Evolutionary conservation across 2,888 invertebrate genomes (phyloP).

Genomic region (Caenorhabditis sulstoni): DNA sequence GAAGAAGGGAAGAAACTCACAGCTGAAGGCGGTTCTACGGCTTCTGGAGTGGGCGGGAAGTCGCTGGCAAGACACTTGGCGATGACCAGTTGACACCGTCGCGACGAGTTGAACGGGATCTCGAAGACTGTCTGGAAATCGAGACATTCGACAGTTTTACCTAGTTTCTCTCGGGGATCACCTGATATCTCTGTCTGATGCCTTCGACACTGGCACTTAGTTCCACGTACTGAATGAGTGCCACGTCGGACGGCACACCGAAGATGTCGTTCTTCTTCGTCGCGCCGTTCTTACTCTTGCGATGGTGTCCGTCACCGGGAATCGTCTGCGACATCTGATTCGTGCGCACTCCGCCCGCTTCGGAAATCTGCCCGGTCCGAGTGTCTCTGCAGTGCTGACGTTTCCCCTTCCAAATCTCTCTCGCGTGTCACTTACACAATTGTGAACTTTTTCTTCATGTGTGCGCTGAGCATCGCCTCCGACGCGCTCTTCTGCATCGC

Average conservation of each 20-base stretch:
- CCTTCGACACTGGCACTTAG: constrained; percentile 74
- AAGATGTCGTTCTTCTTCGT: constrained; percentile 66
- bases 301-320: constrained; percentile 23
- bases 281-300: constrained; percentile 11
- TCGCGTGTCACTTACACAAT: constrained; percentile 71
- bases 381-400: constrained; percentile 69
- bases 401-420: no score
- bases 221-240: constrained; percentile 78
- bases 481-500: constrained; percentile 74
- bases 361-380: constrained; percentile 73
- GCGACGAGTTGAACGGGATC: constrained; percentile 79
- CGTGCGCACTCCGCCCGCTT: constrained; percentile 58
- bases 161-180: constrained; percentile 17
- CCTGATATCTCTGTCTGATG: constrained; percentile 77
- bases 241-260: constrained; percentile 78
- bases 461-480: constrained; percentile 68
- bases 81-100: constrained; percentile 77
- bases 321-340: constrained; percentile 24
- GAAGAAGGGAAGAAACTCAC: constrained; percentile 18
- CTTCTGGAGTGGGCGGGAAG: constrained; percentile 37
- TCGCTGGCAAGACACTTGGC: constrained; percentile 69
- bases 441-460: constrained; percentile 77
- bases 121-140: constrained; percentile 73
- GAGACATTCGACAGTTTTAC: background rate
- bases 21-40: constrained; percentile 26